These are phyloP conservation scores for Proisotoma minuta DNA, from an alignment of 2,888 invertebrate species.

Conservation along the genomic window DNA sequence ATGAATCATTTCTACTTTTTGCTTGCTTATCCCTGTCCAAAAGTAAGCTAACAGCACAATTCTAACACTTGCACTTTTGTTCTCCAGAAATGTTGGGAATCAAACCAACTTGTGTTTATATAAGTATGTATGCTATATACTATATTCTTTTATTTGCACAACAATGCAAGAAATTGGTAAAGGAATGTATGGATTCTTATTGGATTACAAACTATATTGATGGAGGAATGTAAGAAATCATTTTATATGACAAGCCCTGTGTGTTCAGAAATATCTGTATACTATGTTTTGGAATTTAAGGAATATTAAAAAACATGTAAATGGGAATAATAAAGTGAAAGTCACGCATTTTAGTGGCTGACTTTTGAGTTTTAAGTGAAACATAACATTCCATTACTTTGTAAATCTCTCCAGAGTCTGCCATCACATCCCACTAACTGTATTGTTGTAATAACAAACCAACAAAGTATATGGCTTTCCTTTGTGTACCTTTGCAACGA, in stretches of 20 bases:
- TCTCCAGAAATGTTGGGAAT: too few relatives aligned
- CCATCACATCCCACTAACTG: constrained; percentile 5
- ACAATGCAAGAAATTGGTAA: not conserved
- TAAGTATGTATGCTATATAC: not conserved
- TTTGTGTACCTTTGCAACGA: too few relatives aligned
- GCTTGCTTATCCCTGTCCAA: not conserved
- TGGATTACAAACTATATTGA: too few relatives aligned
- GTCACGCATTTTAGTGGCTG: constrained; percentile 5
- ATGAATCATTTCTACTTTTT: constrained; percentile 21
- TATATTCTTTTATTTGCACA: not conserved
- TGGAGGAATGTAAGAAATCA: constrained; percentile 27
- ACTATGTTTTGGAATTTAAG: too few relatives aligned
- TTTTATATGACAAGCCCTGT: too few relatives aligned
- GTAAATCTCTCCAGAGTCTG: constrained; percentile 9
- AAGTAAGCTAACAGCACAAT: not conserved
- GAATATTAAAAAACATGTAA: too few relatives aligned
- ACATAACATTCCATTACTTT: constrained; percentile 11
- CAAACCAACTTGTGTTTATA: not conserved
- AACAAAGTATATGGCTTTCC: too few relatives aligned
- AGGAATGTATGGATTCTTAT: too few relatives aligned
- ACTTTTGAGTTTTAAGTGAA: constrained; percentile 6
- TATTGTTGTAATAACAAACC: too few relatives aligned
- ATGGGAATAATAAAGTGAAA: constrained; percentile 6
- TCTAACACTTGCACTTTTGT: constrained; percentile 4
- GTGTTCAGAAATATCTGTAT: too few relatives aligned